Conservation (phyloP, 2,888 invertebrate genomes). For the Heliconius cydno region DNA sequence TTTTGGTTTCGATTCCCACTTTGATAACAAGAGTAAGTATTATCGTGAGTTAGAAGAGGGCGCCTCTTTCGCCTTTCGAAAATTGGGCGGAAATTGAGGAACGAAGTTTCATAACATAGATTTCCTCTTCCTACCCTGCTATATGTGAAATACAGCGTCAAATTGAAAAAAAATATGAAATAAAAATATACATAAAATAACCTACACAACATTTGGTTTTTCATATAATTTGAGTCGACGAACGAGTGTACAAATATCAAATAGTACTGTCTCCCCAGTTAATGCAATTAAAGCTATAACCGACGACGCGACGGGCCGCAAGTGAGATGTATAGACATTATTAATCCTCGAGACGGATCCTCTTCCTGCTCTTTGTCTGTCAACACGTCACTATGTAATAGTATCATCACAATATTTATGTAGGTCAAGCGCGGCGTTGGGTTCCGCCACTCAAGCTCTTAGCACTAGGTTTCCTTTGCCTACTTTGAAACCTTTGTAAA, state of each 20-base stretch:
- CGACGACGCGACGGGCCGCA: conserved; percentile 26
- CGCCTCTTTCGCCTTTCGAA: too few species aligned
- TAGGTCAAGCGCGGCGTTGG: not conserved
- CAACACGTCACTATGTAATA: conserved; percentile 17
- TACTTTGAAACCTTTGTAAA: not conserved
- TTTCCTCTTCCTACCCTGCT: too few species aligned
- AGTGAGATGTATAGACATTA: conserved; percentile 47
- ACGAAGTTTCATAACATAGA: not conserved
- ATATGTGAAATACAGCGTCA: too few species aligned
- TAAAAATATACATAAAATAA: too few species aligned
- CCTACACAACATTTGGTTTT: too few species aligned
- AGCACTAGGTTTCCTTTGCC: not conserved
- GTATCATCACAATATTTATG: not conserved
- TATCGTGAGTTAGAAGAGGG: too few species aligned
- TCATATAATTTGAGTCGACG: not conserved
- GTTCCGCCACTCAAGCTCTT: not conserved
- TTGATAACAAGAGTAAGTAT: too few species aligned
- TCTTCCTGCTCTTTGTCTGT: conserved; percentile 36
- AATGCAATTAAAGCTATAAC: conserved; percentile 39
- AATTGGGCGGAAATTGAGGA: not conserved
- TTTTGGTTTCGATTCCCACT: too few species aligned
- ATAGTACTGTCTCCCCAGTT: conserved; percentile 22
- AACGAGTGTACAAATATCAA: not conserved
- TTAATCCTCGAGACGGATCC: conserved; percentile 41
- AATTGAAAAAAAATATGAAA: too few species aligned